Evolutionary conservation across 2,888 invertebrate genomes (phyloP), one percentile per base, ranked within the genome.

Genomic region (Macropis europaea): DNA sequence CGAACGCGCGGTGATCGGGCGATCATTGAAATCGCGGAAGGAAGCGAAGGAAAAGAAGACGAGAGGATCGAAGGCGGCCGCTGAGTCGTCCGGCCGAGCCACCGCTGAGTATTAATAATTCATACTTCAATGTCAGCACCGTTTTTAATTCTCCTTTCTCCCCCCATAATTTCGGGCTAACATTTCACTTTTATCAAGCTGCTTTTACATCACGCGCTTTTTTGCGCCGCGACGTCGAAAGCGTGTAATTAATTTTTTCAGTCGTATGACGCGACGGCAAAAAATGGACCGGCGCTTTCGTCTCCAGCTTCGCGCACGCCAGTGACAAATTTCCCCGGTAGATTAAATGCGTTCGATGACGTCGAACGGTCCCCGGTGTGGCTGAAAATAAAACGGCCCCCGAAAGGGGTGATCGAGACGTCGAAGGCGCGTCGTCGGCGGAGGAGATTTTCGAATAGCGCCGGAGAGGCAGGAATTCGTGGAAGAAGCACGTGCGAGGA

Each of bases 401-500:
- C n/a, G n/a, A n/a, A n/a, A n/a, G n/a, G n/a, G n/a, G n/a, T n/a
- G n/a, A n/a, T n/a, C n/a, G n/a, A n/a, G n/a, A n/a, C n/a, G n/a
- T n/a, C n/a, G n/a, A n/a, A n/a, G n/a, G n/a, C 9, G 13, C 6
- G n/a, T 1, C 4, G 24, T 19, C 1, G 30, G 2, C 7, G 13
- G 9, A 7, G 13, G 9, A 0, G 2, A 32, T 45, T 32, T 50
- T 9, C 13, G 11, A 24, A 17, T n/a, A 4, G 34, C 5, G 9
- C 32, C 26, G 48, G 1, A 17, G 32, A 42, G 24, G 17, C 52
- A 28, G 52, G 66, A 77, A 68, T 66, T 78, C 56, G 54, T 53
- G 19, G 63, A 56, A 45, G 62, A 64, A 79, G 78, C 84, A 82
- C 84, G 84, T 79, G 84, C 82, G 78, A 60, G 32, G 43, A 73